phyloP scores from a whole-genome alignment of 1,140 invertebrate genomes.

The Caenorhabditis latens region DNA sequence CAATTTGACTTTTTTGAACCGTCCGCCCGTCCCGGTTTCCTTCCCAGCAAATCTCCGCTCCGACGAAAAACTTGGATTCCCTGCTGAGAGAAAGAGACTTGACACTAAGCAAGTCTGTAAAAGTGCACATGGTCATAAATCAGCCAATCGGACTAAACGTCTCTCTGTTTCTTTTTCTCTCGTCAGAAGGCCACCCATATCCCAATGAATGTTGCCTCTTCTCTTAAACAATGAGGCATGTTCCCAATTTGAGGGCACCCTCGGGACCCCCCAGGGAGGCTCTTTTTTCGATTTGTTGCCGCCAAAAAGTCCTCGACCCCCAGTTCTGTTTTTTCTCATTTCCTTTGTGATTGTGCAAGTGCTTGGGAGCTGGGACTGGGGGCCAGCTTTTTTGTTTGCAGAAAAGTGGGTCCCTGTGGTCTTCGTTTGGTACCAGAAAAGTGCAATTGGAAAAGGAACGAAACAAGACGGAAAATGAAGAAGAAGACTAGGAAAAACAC shows the following conservation, averaged over 20 bases:
- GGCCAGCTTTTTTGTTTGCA: background rate
- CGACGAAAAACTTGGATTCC: too few species aligned
- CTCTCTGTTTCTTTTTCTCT: background rate
- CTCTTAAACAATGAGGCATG: slow-evolving; percentile 2
- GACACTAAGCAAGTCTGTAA: slow-evolving; percentile 26
- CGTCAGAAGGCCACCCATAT: slow-evolving; percentile 13
- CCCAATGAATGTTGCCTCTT: slow-evolving; percentile 1
- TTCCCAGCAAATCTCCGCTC: too few species aligned
- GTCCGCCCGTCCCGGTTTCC: too few species aligned
- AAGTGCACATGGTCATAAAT: slow-evolving; percentile 53
- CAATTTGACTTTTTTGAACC: too few species aligned
- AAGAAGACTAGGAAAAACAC: background rate
- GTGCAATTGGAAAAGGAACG: slow-evolving; percentile 51
- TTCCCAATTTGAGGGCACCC: slow-evolving; percentile 46
- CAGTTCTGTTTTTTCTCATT: slow-evolving; percentile 3
- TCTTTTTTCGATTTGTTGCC: background rate
- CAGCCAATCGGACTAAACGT: slow-evolving; percentile 29
- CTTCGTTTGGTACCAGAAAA: background rate
- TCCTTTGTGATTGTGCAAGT: background rate
- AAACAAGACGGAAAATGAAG: background rate
- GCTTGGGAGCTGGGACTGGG: too few species aligned
- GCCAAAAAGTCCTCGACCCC: background rate
- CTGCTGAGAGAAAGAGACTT: too few species aligned
- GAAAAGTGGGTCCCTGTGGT: slow-evolving; percentile 23
- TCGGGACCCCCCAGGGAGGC: background rate